These are phyloP conservation scores for Meloidogyne floridensis DNA, from an alignment of 1,140 invertebrate species.

Conservation along the genomic window DNA sequence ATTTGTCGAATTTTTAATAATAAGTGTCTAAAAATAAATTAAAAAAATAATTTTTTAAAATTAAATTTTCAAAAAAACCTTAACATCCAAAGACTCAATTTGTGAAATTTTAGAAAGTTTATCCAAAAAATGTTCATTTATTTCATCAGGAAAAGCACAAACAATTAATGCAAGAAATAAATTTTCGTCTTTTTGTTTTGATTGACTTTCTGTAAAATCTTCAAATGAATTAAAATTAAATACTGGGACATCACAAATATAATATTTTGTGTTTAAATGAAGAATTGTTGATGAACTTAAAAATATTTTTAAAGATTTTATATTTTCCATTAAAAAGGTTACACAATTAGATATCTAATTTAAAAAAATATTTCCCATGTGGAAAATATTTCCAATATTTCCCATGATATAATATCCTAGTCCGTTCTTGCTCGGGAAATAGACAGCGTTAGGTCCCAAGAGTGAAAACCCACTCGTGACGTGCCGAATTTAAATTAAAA, in stretches of 20 bases:
- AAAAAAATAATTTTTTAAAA: neutral
- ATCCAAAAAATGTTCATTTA: conserved; percentile 18
- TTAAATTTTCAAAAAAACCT: neutral
- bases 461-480: too few relatives aligned
- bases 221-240: neutral
- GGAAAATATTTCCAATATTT: too few relatives aligned
- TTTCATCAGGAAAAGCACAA: conserved; percentile 17
- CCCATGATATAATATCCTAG: too few relatives aligned
- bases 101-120: conserved; percentile 13
- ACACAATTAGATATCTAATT: too few relatives aligned
- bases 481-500: too few relatives aligned
- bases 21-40: conserved; percentile 21
- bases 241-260: conserved; percentile 26
- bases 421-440: too few relatives aligned
- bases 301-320: too few relatives aligned
- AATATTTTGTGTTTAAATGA: conserved; percentile 33
- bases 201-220: neutral
- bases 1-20: neutral
- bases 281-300: neutral
- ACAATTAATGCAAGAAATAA: conserved; percentile 7
- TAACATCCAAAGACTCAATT: conserved; percentile 13
- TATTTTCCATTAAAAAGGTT: too few relatives aligned
- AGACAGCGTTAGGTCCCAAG: too few relatives aligned
- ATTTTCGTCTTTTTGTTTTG: neutral
- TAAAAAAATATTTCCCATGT: too few relatives aligned